Evolutionary conservation across 2,888 invertebrate species (phyloP), one percentile per base, ranked within the genome.

Genomic region (Anorthoa munda): DNA sequence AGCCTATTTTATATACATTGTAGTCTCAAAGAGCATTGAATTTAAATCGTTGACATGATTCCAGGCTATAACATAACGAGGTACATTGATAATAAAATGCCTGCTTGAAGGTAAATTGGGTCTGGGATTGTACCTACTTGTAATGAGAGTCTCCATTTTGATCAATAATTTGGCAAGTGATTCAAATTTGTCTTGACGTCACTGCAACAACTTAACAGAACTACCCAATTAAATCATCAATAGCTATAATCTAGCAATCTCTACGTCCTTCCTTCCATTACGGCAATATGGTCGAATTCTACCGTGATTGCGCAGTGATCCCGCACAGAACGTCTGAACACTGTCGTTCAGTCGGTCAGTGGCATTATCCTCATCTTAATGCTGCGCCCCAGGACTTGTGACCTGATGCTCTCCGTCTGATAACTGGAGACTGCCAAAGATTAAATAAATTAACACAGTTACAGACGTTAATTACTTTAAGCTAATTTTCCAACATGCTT

Each of bases 301-400:
- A 61, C 64, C 45, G 53, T 59, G 59, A 67, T 75, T 67, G 66
- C 65, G 60, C 59, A 69, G 63, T 66, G 66, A 51, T 80, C 77
- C 60, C 39, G 26, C 31, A 31, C 66, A 63, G 72, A 77, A 72
- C 63, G 60, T 46, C 70, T 72, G 72, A 77, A 64, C 69, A 59
- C 46, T 64, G 80, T 72, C 76, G 86, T 74, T 81, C 81, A 85
- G 77, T 84, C 84, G 86, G 87, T 84, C 86, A 83, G 71, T 72
- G 53, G 71, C 71, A 59, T 72, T 88, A 89, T 88, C 88, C 56
- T 21, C 77, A 87, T 89, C 88, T 86, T 82, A 83, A 83, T 85
- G 84, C 75, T 69, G 72, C 59, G 81, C 76, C 79, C 72, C 79
- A 84, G 86, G 87, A 81, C 81, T 82, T 72, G 85, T 81, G 87